These are phyloP conservation scores for Gymnogyps californianus DNA, from an alignment of 2,113 vertebrate species.

Conservation along the genomic window DNA sequence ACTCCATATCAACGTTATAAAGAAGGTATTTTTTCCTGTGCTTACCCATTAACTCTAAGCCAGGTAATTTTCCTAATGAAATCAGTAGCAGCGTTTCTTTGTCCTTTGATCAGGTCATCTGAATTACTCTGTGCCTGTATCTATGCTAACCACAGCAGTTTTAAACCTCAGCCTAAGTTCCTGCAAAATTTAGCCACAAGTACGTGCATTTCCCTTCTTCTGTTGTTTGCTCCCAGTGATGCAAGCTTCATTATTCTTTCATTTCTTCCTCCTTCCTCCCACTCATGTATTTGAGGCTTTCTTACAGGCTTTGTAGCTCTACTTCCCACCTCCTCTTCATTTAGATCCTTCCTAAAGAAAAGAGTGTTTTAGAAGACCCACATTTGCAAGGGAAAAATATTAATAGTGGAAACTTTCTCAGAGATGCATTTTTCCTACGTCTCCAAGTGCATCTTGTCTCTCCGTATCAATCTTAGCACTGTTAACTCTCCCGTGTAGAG, in stretches of 20 bases:
- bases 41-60: not conserved
- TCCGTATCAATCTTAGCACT: not conserved
- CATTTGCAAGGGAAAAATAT: conserved; percentile 52
- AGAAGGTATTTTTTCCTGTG: not conserved
- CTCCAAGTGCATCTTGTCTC: conserved; percentile 29
- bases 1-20: not conserved
- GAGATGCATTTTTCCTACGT: not conserved
- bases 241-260: conserved; percentile 52
- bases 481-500: not conserved
- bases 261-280: conserved; percentile 53
- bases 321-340: conserved; percentile 44
- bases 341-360: conserved; percentile 37
- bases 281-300: conserved; percentile 38
- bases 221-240: conserved; percentile 32
- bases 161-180: conserved; percentile 2
- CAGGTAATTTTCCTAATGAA: conserved; percentile 16
- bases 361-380: conserved; percentile 8
- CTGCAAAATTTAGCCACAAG: conserved; percentile 26
- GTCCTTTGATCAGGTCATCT: not conserved
- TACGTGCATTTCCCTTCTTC: not conserved
- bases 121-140: not conserved
- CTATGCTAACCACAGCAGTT: not conserved
- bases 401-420: conserved; percentile 40
- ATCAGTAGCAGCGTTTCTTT: not conserved
- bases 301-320: conserved; percentile 40